These are phyloP conservation scores for Esox niger DNA, from an alignment of 2,113 vertebrate species.

Conservation along the genomic window DNA sequence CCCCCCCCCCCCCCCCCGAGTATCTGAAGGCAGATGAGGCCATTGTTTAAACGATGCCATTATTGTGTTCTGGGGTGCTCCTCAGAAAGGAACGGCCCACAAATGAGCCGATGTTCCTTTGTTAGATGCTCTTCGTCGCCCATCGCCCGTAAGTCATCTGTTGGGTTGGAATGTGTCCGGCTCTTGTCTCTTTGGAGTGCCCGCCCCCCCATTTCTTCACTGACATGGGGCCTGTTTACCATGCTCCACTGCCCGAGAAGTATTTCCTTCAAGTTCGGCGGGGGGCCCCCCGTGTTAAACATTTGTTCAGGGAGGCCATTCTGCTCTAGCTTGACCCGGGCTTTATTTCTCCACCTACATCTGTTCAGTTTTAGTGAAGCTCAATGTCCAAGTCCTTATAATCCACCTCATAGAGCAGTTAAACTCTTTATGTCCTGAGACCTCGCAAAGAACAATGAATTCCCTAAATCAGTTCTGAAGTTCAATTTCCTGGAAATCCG, in stretches of 20 bases:
- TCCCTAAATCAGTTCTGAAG: not conserved
- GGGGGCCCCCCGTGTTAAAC: conserved; percentile 50
- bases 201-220: conserved; percentile 28
- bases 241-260: conserved; percentile 60
- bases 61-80: conserved; percentile 48
- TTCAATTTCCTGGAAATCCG: not conserved
- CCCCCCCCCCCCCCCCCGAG: too few species aligned
- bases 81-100: conserved; percentile 22
- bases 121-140: conserved; percentile 44
- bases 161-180: conserved; percentile 39
- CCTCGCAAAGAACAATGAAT: not conserved
- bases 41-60: conserved; percentile 28
- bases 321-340: conserved; percentile 2
- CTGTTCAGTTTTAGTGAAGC: conserved; percentile 20
- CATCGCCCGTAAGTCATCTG: conserved; percentile 53
- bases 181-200: conserved; percentile 25
- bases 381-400: conserved; percentile 13
- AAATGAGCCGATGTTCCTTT: conserved; percentile 60
- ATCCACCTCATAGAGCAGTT: conserved; percentile 17
- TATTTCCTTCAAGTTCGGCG: conserved; percentile 66
- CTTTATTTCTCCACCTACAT: conserved; percentile 34
- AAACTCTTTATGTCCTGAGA: conserved; percentile 1
- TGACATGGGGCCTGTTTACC: conserved; percentile 58
- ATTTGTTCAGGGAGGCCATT: conserved; percentile 52
- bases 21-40: conserved; percentile 56